phyloP scores from a whole-genome alignment of 2,113 vertebrate species.

The Vulpes lagopus region DNA sequence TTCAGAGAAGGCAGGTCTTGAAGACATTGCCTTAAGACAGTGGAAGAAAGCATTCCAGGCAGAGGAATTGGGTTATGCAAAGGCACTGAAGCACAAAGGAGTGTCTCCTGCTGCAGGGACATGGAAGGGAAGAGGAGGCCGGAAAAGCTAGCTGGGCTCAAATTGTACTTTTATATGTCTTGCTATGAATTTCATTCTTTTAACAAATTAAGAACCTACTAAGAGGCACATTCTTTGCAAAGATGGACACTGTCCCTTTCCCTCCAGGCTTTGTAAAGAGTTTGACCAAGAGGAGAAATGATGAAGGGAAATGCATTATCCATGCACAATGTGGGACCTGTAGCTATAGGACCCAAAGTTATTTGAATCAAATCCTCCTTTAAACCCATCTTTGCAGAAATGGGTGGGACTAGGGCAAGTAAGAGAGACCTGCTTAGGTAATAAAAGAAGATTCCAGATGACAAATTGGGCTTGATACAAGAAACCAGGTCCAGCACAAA shows the following conservation, averaged over 20 bases:
- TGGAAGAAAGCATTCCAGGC: not conserved
- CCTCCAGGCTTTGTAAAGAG: not conserved
- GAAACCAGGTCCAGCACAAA: not conserved
- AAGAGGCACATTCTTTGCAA: not conserved
- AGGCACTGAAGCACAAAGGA: not conserved
- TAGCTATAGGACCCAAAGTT: not conserved
- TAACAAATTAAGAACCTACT: not conserved
- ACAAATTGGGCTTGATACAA: not conserved
- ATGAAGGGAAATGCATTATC: not conserved
- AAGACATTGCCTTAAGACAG: not conserved
- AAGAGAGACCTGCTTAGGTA: not conserved
- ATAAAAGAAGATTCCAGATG: not conserved
- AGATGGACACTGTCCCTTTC: not conserved
- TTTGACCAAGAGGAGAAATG: not conserved
- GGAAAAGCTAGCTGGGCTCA: not conserved
- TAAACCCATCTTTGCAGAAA: not conserved
- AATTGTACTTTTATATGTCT: not conserved
- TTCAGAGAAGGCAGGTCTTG: not conserved
- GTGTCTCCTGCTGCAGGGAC: not conserved
- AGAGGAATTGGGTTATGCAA: not conserved
- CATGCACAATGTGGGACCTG: not conserved
- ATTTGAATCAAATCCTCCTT: not conserved
- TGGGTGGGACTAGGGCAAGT: not conserved
- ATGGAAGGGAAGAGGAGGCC: not conserved
- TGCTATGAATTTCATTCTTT: not conserved